A percentile compares a stretch with the other conserved stretches of the same genome.
Conservation (phyloP, 2,113 vertebrate species). For the Uropsilus gracilis region DNA sequence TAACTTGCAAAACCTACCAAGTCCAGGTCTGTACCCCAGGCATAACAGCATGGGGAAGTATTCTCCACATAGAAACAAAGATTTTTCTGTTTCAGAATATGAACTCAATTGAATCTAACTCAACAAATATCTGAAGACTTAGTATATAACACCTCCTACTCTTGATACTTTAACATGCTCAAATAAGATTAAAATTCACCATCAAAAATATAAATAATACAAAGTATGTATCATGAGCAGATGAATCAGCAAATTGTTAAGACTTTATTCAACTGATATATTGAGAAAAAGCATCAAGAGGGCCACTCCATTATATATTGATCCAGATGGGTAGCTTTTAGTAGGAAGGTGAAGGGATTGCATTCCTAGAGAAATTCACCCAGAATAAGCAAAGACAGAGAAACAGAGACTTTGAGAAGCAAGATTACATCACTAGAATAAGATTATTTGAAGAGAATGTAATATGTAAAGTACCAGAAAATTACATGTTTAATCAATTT, state of each 20-base stretch:
- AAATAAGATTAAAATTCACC: not conserved
- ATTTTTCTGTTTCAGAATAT: conserved; percentile 61
- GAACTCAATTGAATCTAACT: conserved; percentile 39
- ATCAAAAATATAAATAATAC: conserved; percentile 21
- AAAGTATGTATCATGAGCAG: not conserved
- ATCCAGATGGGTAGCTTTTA: not conserved
- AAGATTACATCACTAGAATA: not conserved
- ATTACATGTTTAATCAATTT: not conserved
- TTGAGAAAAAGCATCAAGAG: not conserved
- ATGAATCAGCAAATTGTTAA: conserved; percentile 11
- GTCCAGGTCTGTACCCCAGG: conserved; percentile 22
- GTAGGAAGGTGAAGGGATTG: not conserved
- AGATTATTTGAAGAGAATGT: not conserved
- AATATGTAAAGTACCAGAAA: not conserved
- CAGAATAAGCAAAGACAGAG: not conserved
- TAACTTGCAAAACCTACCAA: conserved; percentile 52
- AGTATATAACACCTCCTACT: not conserved
- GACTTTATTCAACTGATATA: not conserved
- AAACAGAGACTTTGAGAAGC: not conserved
- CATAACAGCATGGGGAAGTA: conserved; percentile 22
- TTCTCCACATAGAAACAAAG: conserved; percentile 44
- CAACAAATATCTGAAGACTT: not conserved
- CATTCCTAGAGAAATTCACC: not conserved
- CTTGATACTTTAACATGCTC: not conserved
- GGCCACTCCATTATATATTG: not conserved